These are phyloP conservation scores for Scaptomyza cyrtandrae DNA, from an alignment of 2,888 invertebrate species.

Conservation along the genomic window DNA sequence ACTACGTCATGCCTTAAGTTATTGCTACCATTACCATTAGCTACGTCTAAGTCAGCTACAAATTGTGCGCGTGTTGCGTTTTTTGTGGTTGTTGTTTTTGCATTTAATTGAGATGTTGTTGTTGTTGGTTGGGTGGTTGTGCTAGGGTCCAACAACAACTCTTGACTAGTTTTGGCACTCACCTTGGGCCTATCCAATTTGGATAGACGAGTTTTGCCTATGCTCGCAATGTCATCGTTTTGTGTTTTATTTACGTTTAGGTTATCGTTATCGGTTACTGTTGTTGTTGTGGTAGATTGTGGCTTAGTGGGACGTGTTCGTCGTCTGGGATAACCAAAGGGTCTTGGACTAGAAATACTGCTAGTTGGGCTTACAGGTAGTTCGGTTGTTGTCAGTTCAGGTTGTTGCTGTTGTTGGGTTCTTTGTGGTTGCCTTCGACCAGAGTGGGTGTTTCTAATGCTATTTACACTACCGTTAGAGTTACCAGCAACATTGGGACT, in stretches of 20 bases:
- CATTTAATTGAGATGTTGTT: conserved; percentile 31
- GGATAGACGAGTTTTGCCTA: conserved; percentile 65
- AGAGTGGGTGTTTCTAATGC: conserved; percentile 65
- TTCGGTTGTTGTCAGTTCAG: conserved; percentile 59
- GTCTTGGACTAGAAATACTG: conserved; percentile 85
- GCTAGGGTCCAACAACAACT: conserved; percentile 44
- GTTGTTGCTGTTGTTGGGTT: conserved; percentile 56
- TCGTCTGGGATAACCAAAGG: conserved; percentile 85
- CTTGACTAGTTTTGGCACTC: conserved; percentile 79
- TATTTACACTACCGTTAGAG: conserved; percentile 69
- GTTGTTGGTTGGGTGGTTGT: conserved; percentile 44
- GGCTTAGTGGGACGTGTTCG: conserved; percentile 83
- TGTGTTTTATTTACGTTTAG: conserved; percentile 47
- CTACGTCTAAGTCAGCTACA: conserved; percentile 57
- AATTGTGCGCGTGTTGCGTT: conserved; percentile 39
- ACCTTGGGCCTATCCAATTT: conserved; percentile 82
- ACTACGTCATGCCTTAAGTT: conserved; percentile 78
- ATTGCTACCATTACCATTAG: conserved; percentile 72
- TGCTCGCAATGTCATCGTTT: conserved; percentile 57
- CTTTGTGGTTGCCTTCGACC: conserved; percentile 73
- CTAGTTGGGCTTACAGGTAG: conserved; percentile 69
- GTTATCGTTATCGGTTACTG: conserved; percentile 36
- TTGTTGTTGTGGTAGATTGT: conserved; percentile 52
- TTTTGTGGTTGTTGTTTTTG: conserved; percentile 43
- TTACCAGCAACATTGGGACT: conserved; percentile 72